Evolutionary conservation across 2,888 invertebrate species (phyloP), one percentile per base, ranked within the genome.

Genomic region (Xestia sexstrigata): DNA sequence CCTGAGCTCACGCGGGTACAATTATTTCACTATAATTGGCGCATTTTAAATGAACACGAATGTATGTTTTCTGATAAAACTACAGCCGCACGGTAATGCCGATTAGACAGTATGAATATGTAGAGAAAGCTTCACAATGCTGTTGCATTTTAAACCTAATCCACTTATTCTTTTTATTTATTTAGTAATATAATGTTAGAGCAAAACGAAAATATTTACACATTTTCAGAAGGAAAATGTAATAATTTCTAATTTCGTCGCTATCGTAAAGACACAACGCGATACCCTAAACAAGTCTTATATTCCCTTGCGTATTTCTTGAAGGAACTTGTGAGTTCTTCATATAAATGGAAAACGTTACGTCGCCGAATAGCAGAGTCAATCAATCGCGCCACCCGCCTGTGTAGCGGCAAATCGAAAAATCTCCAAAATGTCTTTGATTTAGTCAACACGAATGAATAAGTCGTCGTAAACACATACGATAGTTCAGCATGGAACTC

Each of bases 351-450:
- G 93, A 90, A 93, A 94, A 92, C 92, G 93, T 92, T 90, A 93
- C 93, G 92, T 91, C 91, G 90, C 78, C 91, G 92, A 91, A 91
- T 92, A 92, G 90, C 87, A 85, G 90, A 94, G 94, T 94, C 94
- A 94, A 94, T 94, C 94, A 94, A 93, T 93, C 92, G 92, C 90
- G 90, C 83, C 92, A 91, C 89, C 93, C 93, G 94, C 89, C 92
- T 93, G 94, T 92, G 94, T 93, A 94, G 94, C 94, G 94, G 93
- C 93, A 94, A 94, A 94, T 94, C 94, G 94, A 94, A 94, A 94
- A 93, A 93, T 93, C 92, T 92, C 89, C 91, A 92, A 93, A 94
- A 92, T 93, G 92, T 92, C 91, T 92, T 91, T 92, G 93, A 91
- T 91, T 92, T 90, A 88, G 87, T 84, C 88, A 85, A 87, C 85